Percentiles rank a stretch among this genome's conserved stretches.
phyloP scores from a whole-genome alignment of 2,888 invertebrate species.

The Brachypalpus laphriformis region DNA sequence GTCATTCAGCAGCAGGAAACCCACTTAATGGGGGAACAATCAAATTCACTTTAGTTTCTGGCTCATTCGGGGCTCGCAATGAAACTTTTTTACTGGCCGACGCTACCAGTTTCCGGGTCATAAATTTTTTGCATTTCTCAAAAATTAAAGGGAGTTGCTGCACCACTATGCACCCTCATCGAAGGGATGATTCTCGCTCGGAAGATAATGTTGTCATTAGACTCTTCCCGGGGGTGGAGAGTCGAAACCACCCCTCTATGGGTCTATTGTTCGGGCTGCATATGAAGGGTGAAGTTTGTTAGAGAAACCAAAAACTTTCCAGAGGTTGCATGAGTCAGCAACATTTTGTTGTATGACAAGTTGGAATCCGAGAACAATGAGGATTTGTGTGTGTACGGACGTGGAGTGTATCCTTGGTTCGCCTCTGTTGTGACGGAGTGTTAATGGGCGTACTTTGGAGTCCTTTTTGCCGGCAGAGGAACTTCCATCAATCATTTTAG shows the following conservation, averaged over 20 bases:
- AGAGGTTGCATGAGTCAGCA: conserved; percentile 65
- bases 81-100: conserved; percentile 48
- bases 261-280: conserved; percentile 32
- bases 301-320: conserved; percentile 38
- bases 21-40: conserved; percentile 55
- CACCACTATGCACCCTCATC: conserved; percentile 23
- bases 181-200: conserved; percentile 31
- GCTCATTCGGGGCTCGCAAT: conserved; percentile 28
- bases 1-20: conserved; percentile 47
- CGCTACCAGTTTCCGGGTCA: conserved; percentile 55
- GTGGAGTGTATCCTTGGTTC: conserved; percentile 6
- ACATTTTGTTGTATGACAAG: conserved; percentile 72
- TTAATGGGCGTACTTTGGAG: conserved; percentile 46
- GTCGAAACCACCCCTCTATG: background rate
- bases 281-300: conserved; percentile 43
- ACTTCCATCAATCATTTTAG: conserved; percentile 65
- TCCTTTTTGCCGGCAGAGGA: conserved; percentile 35
- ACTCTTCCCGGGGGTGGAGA: conserved; percentile 31
- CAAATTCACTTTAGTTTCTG: conserved; percentile 62
- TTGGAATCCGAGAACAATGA: conserved; percentile 63
- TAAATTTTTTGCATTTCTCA: conserved; percentile 36
- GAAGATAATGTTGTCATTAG: conserved; percentile 72
- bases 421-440: conserved; percentile 29
- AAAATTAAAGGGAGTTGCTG: conserved; percentile 13
- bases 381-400: conserved; percentile 1